Evolutionary conservation across 30 jellyfish, hydroid and myxozoan genomes (phyloP), one percentile per base, ranked within the genome.

Genomic region (Sanderia malayensis): DNA sequence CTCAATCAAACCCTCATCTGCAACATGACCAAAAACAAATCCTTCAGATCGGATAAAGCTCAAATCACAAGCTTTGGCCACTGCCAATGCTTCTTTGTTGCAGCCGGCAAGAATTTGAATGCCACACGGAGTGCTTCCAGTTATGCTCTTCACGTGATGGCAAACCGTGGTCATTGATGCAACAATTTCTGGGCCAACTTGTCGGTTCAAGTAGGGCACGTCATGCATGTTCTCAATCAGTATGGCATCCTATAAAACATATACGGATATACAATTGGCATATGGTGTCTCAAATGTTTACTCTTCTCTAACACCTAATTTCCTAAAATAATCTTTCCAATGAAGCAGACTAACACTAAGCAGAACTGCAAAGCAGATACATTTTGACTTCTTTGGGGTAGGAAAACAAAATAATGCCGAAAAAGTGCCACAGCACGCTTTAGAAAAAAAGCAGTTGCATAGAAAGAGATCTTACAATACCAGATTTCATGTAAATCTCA

Each of bases 171-270:
- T 58, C 96, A 87, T 87, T 47, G 90, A 74, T 29, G 96, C 90
- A 15, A 80, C 77, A 23, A 87, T 73, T 68, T 87, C 96, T 25
- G 96, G 96, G 7, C 96, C 96, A 70, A 79, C 94, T 32, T 25
- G 25, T 61, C 90, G 79, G 72, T 79, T 87, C 24, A 63, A 1
- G 57, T 87, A 87, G 1, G 96, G 96, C 29, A 80, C 49, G 60
- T 87, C 96, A 66, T 87, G 96, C 96, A 87, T 87, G 46, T 87
- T 87, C 61, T 87, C 96, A 28, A 87, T 18, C 58, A 87, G 78
- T 33, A 87, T 44, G n/a, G 78, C 92, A 67, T 87, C 96, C 96
- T 87, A 44, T 45, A 58, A 60, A 2, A 44, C 41, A 61, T 32
- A 19, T 23, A 19, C 17, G 19, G 23, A 34, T 11, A 37, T 32